phyloP scores from a whole-genome alignment of 2,113 vertebrate species.

The Conger conger region DNA sequence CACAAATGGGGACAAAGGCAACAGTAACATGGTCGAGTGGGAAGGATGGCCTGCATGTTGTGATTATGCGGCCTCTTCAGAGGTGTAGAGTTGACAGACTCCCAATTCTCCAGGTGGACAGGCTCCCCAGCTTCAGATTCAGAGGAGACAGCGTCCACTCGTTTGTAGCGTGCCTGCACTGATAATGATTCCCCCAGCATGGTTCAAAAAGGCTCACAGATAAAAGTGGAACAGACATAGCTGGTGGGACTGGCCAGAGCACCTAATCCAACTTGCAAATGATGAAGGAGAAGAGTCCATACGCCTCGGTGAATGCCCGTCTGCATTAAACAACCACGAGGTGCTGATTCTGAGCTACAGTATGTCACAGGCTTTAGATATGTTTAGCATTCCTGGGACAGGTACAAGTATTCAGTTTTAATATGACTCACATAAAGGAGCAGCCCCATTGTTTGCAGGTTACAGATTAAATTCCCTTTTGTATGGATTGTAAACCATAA shows the following conservation, averaged over 20 bases:
- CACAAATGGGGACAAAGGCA: conserved; percentile 19
- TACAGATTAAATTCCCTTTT: conserved; percentile 34
- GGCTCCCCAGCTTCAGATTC: conserved; percentile 40
- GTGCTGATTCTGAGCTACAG: neutral
- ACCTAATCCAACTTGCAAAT: neutral
- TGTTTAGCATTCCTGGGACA: neutral
- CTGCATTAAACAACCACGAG: neutral
- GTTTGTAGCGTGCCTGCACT: conserved; percentile 41
- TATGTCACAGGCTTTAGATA: neutral
- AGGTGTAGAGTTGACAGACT: neutral
- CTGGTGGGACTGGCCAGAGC: neutral
- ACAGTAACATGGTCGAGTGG: neutral
- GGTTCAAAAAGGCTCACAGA: neutral
- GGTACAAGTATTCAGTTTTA: conserved; percentile 22
- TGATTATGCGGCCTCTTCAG: neutral
- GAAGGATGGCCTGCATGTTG: neutral
- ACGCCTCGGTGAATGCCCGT: neutral
- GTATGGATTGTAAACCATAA: neutral
- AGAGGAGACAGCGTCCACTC: conserved; percentile 38
- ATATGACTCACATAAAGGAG: conserved; percentile 12
- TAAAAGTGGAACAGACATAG: neutral
- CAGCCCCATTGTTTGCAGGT: conserved; percentile 3
- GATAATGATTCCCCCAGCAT: conserved; percentile 49
- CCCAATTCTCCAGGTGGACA: conserved; percentile 17
- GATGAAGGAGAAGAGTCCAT: neutral